A percentile compares a stretch with the other conserved stretches of the same genome.
Conservation (phyloP, 2,113 vertebrate genomes). For the Poecilia latipinna region DNA sequence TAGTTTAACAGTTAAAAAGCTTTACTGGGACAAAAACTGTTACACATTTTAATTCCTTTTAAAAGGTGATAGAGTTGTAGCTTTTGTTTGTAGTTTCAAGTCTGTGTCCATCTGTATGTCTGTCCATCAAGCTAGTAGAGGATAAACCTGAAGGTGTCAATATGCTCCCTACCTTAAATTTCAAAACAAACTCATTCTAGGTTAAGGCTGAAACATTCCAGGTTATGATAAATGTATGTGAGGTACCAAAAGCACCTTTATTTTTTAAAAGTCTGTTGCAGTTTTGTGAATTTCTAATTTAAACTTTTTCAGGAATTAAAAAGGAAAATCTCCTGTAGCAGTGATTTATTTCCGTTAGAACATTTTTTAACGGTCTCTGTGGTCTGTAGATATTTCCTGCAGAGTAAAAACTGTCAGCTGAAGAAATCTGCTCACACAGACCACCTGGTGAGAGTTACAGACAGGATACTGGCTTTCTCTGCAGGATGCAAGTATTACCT, state of each 20-base stretch:
- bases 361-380: not conserved
- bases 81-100: too few species aligned
- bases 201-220: not conserved
- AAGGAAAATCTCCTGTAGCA: not conserved
- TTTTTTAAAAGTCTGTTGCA: not conserved
- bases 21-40: too few species aligned
- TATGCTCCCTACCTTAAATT: not conserved
- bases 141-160: not conserved
- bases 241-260: not conserved
- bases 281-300: not conserved
- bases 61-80: too few species aligned
- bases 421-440: not conserved
- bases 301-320: not conserved
- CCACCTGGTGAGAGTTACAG: slow-evolving; percentile 5
- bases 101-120: too few species aligned
- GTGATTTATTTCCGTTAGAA: not conserved
- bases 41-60: too few species aligned
- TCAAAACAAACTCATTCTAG: not conserved
- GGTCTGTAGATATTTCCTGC: not conserved
- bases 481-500: not conserved
- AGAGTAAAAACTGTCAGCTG: slow-evolving; percentile 7
- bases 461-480: slow-evolving; percentile 2
- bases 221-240: not conserved
- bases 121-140: too few species aligned
- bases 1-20: too few species aligned